Evolutionary conservation across 2,797 vertebrate genomes (phyloP).

Genomic region (Brachyalestes nurse): DNA sequence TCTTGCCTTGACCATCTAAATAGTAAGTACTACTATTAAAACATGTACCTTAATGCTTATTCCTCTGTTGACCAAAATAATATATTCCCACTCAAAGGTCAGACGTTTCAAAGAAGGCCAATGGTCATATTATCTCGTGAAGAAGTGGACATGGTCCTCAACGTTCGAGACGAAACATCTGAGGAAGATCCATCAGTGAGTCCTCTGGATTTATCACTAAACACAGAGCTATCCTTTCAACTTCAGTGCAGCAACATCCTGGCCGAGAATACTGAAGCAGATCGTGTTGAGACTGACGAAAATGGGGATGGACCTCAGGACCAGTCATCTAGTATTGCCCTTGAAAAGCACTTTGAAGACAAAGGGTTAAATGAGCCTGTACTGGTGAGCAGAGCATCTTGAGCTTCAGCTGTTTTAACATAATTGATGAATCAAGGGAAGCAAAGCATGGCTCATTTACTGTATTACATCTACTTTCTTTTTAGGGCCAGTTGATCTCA

Average conservation of each 20-base stretch:
- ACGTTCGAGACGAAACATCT: not conserved
- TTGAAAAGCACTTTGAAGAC: slow-evolving; percentile 31
- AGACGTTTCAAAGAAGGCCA: slow-evolving; percentile 28
- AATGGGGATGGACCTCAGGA: slow-evolving; percentile 9
- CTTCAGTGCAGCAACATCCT: slow-evolving; percentile 35
- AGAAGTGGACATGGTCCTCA: slow-evolving; percentile 35
- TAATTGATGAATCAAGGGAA: not conserved
- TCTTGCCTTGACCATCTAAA: slow-evolving; percentile 33
- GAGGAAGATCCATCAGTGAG: slow-evolving; percentile 41
- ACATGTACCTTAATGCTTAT: not conserved
- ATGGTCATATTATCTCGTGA: slow-evolving; percentile 48
- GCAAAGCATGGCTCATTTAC: not conserved
- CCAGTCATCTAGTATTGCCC: not conserved
- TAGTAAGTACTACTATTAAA: slow-evolving; percentile 22
- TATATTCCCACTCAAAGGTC: slow-evolving; percentile 27
- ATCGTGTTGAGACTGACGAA: slow-evolving; percentile 8
- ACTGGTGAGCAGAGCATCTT: slow-evolving; percentile 12
- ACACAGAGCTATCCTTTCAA: slow-evolving; percentile 42
- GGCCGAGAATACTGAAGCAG: not conserved
- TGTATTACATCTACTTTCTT: not conserved
- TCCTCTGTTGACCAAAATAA: not conserved
- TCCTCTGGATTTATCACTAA: slow-evolving; percentile 43
- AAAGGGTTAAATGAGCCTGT: slow-evolving; percentile 15
- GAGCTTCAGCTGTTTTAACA: not conserved
- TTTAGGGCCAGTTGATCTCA: slow-evolving; percentile 16